Conservation (phyloP, 2,888 invertebrate genomes). For the Pachymerium ferrugineum region DNA sequence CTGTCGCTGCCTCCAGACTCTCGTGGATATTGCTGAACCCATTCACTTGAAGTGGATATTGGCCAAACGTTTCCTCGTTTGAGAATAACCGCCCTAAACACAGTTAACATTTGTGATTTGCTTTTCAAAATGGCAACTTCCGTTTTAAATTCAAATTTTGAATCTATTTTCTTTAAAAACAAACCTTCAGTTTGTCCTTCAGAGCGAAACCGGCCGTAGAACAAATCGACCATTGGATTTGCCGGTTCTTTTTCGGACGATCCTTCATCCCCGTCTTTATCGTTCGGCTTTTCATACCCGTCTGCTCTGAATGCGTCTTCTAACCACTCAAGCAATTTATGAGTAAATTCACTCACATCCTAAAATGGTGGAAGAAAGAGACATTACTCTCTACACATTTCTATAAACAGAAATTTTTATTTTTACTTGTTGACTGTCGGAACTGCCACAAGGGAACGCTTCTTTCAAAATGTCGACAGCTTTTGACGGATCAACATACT, state of each 20-base stretch:
- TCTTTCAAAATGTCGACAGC: slow-evolving; percentile 50
- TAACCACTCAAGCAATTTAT: slow-evolving; percentile 50
- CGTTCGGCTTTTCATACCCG: slow-evolving; percentile 37
- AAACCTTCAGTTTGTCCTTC: slow-evolving; percentile 48
- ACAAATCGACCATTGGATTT: slow-evolving; percentile 51
- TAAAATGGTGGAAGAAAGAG: slow-evolving; percentile 30
- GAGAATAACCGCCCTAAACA: slow-evolving; percentile 46
- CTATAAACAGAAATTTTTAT: not conserved
- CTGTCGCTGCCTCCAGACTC: slow-evolving; percentile 49
- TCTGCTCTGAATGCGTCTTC: slow-evolving; percentile 49
- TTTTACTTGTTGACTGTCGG: slow-evolving; percentile 46
- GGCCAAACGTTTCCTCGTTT: slow-evolving; percentile 49
- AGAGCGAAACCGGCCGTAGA: slow-evolving; percentile 49
- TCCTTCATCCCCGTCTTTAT: not conserved
- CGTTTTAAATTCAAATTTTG: not conserved
- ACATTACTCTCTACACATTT: not conserved
- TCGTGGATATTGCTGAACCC: slow-evolving; percentile 50
- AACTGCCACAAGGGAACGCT: slow-evolving; percentile 45
- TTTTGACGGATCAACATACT: slow-evolving; percentile 50
- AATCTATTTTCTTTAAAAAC: too few relatives aligned
- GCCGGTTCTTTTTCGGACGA: slow-evolving; percentile 34
- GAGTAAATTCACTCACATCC: slow-evolving; percentile 52
- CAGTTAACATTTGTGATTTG: slow-evolving; percentile 28
- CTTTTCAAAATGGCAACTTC: not conserved
- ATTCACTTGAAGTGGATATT: slow-evolving; percentile 50